Percentiles rank a stretch among this genome's conserved stretches.
These are phyloP conservation scores for Siphamia tubifer DNA, from an alignment of 2,113 vertebrate species.

Conservation along the genomic window DNA sequence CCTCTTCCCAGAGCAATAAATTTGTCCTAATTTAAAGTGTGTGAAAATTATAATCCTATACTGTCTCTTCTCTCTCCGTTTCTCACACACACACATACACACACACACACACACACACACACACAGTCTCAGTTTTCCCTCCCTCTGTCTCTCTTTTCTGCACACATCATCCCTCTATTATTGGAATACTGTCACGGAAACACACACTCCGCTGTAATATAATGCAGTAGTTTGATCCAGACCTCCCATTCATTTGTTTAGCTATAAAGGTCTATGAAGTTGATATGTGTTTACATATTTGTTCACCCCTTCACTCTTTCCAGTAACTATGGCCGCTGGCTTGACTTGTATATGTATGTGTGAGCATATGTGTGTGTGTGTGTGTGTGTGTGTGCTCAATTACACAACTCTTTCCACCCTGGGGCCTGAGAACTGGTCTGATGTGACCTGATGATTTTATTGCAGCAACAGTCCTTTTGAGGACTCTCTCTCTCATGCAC, in stretches of 20 bases:
- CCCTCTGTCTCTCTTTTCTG: not conserved
- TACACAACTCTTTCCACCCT: conserved; percentile 80
- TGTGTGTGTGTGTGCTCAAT: conserved; percentile 39
- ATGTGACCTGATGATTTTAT: conserved; percentile 82
- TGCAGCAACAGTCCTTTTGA: conserved; percentile 70
- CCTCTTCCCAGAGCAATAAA: not conserved
- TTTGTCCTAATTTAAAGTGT: conserved; percentile 24
- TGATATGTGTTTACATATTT: conserved; percentile 76
- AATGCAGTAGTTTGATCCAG: conserved; percentile 66
- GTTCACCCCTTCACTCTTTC: conserved; percentile 73
- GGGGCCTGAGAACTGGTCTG: conserved; percentile 75
- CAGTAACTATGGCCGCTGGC: conserved; percentile 62
- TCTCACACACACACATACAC: no score
- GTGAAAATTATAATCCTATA: conserved; percentile 44
- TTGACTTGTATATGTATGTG: conserved; percentile 11
- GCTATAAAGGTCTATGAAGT: conserved; percentile 70
- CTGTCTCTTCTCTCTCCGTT: conserved; percentile 12
- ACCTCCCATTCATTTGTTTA: conserved; percentile 80
- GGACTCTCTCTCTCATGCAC: conserved; percentile 40
- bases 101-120: no score
- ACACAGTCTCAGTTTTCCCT: conserved; percentile 4
- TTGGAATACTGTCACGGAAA: conserved; percentile 57
- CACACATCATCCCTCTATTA: conserved; percentile 42
- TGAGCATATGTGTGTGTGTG: conserved; percentile 1
- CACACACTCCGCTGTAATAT: conserved; percentile 53